These are phyloP conservation scores for Vimba vimba DNA, from an alignment of 2,113 vertebrate genomes.

Conservation along the genomic window DNA sequence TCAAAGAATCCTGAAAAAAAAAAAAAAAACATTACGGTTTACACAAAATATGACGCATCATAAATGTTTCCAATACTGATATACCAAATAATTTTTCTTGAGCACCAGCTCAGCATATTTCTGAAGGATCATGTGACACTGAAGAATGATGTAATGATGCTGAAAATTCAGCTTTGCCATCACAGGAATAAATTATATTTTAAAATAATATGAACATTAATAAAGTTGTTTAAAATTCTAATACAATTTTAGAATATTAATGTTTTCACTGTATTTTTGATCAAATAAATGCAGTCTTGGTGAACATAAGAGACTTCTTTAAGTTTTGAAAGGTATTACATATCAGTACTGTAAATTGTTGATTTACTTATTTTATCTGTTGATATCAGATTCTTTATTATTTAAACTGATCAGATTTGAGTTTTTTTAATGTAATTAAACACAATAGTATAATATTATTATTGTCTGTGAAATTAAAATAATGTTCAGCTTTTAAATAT, in stretches of 20 bases:
- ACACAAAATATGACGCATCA: too few relatives aligned
- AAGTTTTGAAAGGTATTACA: background rate
- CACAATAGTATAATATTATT: too few relatives aligned
- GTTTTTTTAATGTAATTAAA: too few relatives aligned
- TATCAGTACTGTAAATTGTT: background rate
- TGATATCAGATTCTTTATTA: background rate
- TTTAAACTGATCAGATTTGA: background rate
- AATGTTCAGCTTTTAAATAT: background rate
- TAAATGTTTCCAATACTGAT: too few relatives aligned
- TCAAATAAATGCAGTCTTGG: background rate
- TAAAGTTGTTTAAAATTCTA: background rate
- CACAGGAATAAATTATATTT: background rate
- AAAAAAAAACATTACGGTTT: too few relatives aligned
- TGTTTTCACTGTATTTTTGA: background rate
- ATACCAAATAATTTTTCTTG: too few relatives aligned
- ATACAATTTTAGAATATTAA: background rate
- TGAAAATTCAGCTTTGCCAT: too few relatives aligned
- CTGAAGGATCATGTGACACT: too few relatives aligned
- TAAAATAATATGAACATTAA: background rate
- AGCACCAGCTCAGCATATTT: too few relatives aligned
- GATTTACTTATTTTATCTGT: background rate
- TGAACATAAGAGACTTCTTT: background rate
- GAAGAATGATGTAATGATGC: too few relatives aligned
- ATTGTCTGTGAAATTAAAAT: background rate
- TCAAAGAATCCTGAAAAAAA: too few relatives aligned